Conservation (phyloP, 2,888 invertebrate species). For the Horisme vitalbata region DNA sequence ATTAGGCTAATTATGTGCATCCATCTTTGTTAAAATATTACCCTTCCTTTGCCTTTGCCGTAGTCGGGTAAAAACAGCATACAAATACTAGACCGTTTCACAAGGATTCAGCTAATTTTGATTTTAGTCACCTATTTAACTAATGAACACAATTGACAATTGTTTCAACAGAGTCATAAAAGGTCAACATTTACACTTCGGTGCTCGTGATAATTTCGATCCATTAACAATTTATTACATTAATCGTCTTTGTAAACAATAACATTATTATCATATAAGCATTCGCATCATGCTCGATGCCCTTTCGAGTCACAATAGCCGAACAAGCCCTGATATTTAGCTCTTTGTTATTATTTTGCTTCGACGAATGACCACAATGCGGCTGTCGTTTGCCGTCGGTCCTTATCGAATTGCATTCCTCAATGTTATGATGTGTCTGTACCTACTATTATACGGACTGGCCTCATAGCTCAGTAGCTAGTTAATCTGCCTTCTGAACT, state of each 20-base stretch:
- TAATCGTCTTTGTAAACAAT: slow-evolving; percentile 33
- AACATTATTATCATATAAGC: slow-evolving; percentile 32
- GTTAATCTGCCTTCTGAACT: too few relatives aligned
- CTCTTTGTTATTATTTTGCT: slow-evolving; percentile 46
- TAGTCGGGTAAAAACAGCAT: too few relatives aligned
- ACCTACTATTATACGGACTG: too few relatives aligned
- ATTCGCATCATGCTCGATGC: slow-evolving; percentile 40
- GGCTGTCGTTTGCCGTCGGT: slow-evolving; percentile 51
- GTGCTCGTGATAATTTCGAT: slow-evolving; percentile 13
- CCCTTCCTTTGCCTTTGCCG: too few relatives aligned
- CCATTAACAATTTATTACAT: slow-evolving; percentile 25
- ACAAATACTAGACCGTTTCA: too few relatives aligned
- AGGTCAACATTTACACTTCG: slow-evolving; percentile 2
- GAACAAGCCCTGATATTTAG: slow-evolving; percentile 42
- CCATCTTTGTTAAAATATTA: too few relatives aligned
- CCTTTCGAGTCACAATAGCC: slow-evolving; percentile 44
- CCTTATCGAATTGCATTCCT: slow-evolving; percentile 61
- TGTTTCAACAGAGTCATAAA: background rate
- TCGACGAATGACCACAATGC: slow-evolving; percentile 51
- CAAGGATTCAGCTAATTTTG: slow-evolving; percentile 6
- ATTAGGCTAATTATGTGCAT: too few relatives aligned
- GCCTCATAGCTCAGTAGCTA: too few relatives aligned
- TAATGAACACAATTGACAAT: slow-evolving; percentile 14
- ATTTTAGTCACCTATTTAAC: slow-evolving; percentile 8
- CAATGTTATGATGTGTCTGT: slow-evolving; percentile 34